Percentiles rank a stretch among this genome's conserved stretches.
Conservation (phyloP, 92 coral and sea anemone species). For the Ricordea florida region DNA sequence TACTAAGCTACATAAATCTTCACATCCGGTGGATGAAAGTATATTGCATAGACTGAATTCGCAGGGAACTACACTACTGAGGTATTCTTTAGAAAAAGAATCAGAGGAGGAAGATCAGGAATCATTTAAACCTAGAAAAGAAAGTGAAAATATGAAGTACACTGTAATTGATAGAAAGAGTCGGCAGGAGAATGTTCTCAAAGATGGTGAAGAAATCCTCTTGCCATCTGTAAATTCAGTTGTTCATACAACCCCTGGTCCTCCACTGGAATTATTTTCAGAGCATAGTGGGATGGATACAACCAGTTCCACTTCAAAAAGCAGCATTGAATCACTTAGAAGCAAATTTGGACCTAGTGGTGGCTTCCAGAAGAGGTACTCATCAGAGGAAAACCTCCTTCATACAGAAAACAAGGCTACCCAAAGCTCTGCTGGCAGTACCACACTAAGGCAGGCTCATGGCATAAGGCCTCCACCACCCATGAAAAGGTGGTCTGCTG, state of each 20-base stretch:
- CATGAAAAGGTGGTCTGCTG: constrained; percentile 81
- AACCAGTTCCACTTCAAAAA: background rate
- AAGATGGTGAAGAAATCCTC: background rate
- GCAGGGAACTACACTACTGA: background rate
- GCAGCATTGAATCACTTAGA: constrained; percentile 34
- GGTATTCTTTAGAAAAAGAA: constrained; percentile 4
- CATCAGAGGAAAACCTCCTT: constrained; percentile 55
- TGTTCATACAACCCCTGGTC: no score
- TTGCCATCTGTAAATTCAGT: no score
- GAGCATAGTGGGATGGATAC: no score
- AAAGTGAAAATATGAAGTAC: background rate
- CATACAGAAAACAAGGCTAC: constrained; percentile 2
- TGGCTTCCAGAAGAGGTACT: constrained; percentile 32
- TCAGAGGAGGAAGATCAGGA: background rate
- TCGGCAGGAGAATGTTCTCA: background rate
- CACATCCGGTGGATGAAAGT: background rate
- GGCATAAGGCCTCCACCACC: constrained; percentile 51
- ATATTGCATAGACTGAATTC: background rate
- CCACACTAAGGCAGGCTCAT: constrained; percentile 18
- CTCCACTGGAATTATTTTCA: no score
- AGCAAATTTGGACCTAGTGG: constrained; percentile 66
- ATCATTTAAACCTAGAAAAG: background rate
- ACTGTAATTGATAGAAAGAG: background rate
- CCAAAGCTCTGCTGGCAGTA: background rate
- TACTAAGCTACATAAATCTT: no score